Base-by-base conservation (phyloP, 1,140 invertebrate species). In the Drosophila chauvacae region DNA sequence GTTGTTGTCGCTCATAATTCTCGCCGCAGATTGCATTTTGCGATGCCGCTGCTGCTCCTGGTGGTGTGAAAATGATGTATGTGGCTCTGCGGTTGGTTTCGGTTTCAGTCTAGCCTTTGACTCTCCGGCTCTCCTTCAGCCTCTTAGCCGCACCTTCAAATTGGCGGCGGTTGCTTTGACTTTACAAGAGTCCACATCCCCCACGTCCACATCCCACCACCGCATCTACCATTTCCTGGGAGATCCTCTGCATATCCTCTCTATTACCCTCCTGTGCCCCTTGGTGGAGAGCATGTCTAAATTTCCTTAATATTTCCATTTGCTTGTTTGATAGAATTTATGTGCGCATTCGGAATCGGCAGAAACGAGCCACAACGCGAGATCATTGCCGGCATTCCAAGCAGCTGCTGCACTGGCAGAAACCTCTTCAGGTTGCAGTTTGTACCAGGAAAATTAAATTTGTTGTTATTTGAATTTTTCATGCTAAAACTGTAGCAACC, bases 1-100 rank as follows among this genome's bases (percentile, higher is more conserved):
- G 83, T 58, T 53, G 65, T 78, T 87, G 80, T 87, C 71, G 79
- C 66, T 82, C 79, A 90, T 88, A 84, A 88, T 88, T 88, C 74
- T 90, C 85, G 85, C 85, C 72, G 28, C 73, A 77, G 82, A 88
- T 78, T 84, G 84, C 77, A 39, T 84, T 88, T 90, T 7, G 26
- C 28, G 28, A n/a, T 51, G 48, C 26, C 3, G 47, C 26, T 28
- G 47, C 26, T 28, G 26, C 33, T 73, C 6, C 44, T 51, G 48
- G 4, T 73, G 86, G 85, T 90, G 85, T 90, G 85, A 90, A 90
- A 90, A 90, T 90, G 85, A 90, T 90, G 85, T 85, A 90, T 88
- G 85, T 72, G 80, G 62, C 81, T 69, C 77, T 90, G 85, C 86
- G 85, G 85, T 90, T 90, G 85, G 81, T 90, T 71, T 71, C 68